Conservation (phyloP, 2,113 vertebrate species). For the rabbit (Oryctolagus cuniculus) region DNA sequence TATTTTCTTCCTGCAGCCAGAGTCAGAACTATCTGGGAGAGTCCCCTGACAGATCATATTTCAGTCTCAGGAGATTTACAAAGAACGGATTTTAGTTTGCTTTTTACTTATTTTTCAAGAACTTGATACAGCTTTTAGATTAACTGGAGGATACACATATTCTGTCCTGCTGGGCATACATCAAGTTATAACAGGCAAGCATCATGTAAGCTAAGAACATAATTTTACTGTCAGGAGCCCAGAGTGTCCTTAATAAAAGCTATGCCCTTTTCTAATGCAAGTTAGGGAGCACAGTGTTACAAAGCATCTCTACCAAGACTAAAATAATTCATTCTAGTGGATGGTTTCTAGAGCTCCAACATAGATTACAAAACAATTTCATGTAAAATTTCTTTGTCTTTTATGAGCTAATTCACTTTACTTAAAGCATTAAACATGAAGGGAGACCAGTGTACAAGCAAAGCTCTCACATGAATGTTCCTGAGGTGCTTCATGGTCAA, state of each 20-base stretch:
- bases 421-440: neutral
- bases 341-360: conserved; percentile 17
- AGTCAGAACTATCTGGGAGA: neutral
- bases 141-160: neutral
- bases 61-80: conserved; percentile 63
- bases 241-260: neutral
- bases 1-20: neutral
- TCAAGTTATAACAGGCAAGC: conserved; percentile 4
- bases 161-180: neutral
- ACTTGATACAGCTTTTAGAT: conserved; percentile 40
- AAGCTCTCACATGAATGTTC: neutral
- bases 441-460: neutral
- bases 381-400: neutral
- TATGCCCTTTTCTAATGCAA: neutral
- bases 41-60: conserved; percentile 64
- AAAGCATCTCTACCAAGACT: neutral
- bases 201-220: neutral
- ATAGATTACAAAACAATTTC: conserved; percentile 10
- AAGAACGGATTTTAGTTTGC: conserved; percentile 1
- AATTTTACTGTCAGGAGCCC: conserved; percentile 1
- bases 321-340: neutral
- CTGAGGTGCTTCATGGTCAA: neutral
- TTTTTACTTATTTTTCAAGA: conserved; percentile 61
- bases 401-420: neutral
- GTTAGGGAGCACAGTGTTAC: neutral